Base-by-base conservation (phyloP, 2,113 vertebrate species). In the Aplodontia rufa region DNA sequence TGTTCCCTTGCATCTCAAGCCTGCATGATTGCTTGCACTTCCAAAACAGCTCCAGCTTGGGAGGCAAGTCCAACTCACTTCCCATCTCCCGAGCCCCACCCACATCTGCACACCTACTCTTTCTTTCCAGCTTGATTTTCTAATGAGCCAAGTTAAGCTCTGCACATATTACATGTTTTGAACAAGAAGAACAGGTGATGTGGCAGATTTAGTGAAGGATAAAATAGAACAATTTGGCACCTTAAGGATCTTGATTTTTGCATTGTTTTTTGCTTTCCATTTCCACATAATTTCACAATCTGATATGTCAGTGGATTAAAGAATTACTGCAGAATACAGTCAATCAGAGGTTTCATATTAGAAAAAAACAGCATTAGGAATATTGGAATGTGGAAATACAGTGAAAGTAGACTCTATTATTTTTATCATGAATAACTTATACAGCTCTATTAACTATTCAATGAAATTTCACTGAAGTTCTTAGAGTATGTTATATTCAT, bases 181-280 rank as follows among this genome's bases (percentile, higher is more conserved):
- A 86, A 42, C 12, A 72, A 79, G 20, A 66, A 82, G 84, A 89
- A 42, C 5, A 78, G 35, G n/a, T 84, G 76, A 88, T 60, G 69
- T 37, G 62, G 66, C 30, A 51, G 79, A 74, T 86, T 88, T 69
- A 51, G 19, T 51, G 51, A 96, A 89, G 58, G 45, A 94, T 49
- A n/a, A 96, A 92, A 96, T 74, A 26, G 81, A 76, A 16, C 76
- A 91, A 86, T 69, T 93, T 47, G 49, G 42, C 37, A 64, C 55
- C 58, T 86, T 79, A 78, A 91, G n/a, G 12, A 93, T 91, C 69
- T 86, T 78, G 37, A 28, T 79, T 90, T 90, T 97, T 92, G 47
- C 84, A 49, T 82, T 85, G 22, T 74, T 58, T 81, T 76, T 87
- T n/a, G n/a, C 14, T 85, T 82, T 87, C 69, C 37, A 49, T 79